Conservation (phyloP, 2,113 vertebrate species). For the Poeciliopsis turrubarensis region DNA sequence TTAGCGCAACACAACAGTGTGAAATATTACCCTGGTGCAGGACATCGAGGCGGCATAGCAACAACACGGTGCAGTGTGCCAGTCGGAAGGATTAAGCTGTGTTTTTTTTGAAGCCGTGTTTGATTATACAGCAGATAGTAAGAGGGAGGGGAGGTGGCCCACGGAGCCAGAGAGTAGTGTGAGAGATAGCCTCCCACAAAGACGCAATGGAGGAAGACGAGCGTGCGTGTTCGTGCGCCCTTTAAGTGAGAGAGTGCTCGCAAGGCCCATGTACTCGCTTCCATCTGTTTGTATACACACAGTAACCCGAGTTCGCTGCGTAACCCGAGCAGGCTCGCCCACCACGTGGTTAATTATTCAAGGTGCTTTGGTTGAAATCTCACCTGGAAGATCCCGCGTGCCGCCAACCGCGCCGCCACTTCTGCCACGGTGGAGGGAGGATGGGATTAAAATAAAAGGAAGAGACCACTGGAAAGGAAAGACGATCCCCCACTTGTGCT, state of each 20-base stretch:
- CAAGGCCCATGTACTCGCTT: conserved; percentile 31
- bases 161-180: conserved; percentile 47
- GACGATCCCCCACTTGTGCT: conserved; percentile 38
- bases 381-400: conserved; percentile 68
- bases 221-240: conserved; percentile 28
- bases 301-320: conserved; percentile 73
- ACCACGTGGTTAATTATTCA: conserved; percentile 79
- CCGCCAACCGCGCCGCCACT: conserved; percentile 29
- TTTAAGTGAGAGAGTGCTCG: conserved; percentile 1
- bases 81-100: conserved; percentile 71
- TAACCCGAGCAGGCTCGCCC: conserved; percentile 74
- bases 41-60: conserved; percentile 70
- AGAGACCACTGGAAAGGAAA: conserved; percentile 55
- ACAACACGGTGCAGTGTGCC: conserved; percentile 59
- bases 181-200: conserved; percentile 62
- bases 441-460: conserved; percentile 11
- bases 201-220: conserved; percentile 36
- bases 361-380: conserved; percentile 77
- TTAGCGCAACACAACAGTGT: conserved; percentile 70
- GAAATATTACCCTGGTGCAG: conserved; percentile 69
- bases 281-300: conserved; percentile 66
- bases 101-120: conserved; percentile 45
- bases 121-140: conserved; percentile 64
- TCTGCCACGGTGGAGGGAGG: conserved; percentile 6
- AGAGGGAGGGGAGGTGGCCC: conserved; percentile 35